A percentile compares a stretch with the other conserved stretches of the same genome.
These are phyloP conservation scores for Myodes glareolus DNA, from an alignment of 2,113 vertebrate genomes.

Conservation along the genomic window DNA sequence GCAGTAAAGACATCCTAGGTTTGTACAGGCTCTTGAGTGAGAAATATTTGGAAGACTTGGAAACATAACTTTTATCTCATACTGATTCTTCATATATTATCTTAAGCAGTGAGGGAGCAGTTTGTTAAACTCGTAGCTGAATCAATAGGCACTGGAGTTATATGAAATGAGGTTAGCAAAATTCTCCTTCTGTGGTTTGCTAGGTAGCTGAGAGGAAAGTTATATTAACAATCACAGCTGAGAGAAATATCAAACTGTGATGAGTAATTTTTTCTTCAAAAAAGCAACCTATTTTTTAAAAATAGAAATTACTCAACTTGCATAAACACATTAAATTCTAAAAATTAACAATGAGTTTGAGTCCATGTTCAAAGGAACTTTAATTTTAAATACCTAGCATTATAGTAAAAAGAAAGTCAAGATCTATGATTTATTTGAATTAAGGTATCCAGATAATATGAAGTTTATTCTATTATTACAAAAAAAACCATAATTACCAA, in stretches of 20 bases:
- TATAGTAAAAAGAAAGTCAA: neutral
- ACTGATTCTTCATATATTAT: neutral
- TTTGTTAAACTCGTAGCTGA: neutral
- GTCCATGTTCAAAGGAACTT: neutral
- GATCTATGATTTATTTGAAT: neutral
- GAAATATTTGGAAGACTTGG: fast-evolving
- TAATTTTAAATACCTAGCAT: neutral
- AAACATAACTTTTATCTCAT: neutral
- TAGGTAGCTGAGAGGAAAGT: neutral
- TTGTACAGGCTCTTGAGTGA: neutral
- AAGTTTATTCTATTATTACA: neutral
- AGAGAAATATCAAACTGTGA: neutral
- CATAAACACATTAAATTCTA: neutral
- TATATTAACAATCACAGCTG: neutral
- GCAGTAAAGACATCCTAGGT: neutral
- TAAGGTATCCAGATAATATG: neutral
- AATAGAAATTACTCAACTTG: neutral
- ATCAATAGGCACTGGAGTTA: neutral
- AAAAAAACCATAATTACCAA: neutral
- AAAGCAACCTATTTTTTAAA: neutral
- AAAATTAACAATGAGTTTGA: neutral
- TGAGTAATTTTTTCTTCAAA: neutral
- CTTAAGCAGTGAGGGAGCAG: fast-evolving
- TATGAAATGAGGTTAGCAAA: neutral
- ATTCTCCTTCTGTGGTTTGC: neutral